These are phyloP conservation scores for Volucella zonaria DNA, from an alignment of 2,888 invertebrate species.

Conservation along the genomic window DNA sequence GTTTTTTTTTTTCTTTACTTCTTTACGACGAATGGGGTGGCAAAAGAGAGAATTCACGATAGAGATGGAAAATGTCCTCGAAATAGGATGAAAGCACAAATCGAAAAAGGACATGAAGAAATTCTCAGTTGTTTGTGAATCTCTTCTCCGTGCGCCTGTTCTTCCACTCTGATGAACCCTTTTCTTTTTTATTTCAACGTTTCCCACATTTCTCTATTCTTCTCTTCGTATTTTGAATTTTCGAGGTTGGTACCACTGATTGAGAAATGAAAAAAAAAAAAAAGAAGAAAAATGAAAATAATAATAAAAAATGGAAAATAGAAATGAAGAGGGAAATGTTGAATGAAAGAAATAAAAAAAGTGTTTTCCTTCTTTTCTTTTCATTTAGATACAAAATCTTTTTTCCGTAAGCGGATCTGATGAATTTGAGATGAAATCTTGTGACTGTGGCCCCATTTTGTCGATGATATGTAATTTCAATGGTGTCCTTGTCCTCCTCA, in stretches of 20 bases:
- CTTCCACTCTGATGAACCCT: background rate
- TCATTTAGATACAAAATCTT: no score
- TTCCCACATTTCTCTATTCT: background rate
- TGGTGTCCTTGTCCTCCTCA: no score
- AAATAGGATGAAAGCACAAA: slow-evolving; percentile 13
- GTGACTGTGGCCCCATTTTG: no score
- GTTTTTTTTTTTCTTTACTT: background rate
- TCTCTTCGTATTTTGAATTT: slow-evolving; percentile 21
- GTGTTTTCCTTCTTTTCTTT: no score
- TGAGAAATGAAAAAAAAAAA: background rate
- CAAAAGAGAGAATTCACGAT: background rate
- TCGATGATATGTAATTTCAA: no score
- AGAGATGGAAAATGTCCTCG: slow-evolving; percentile 40
- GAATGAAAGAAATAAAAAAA: no score
- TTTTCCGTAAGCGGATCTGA: no score
- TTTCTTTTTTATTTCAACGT: background rate
- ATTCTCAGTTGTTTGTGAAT: background rate
- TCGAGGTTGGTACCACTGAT: slow-evolving; percentile 60
- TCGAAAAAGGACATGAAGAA: slow-evolving; percentile 27
- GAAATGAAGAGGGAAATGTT: no score
- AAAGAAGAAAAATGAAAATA: background rate
- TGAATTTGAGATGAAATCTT: no score
- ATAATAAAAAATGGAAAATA: no score
- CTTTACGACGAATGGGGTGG: slow-evolving; percentile 45
- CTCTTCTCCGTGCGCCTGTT: slow-evolving; percentile 46